Evolutionary conservation across 2,113 vertebrate species (phyloP).

Genomic region (Silurus glanis): DNA sequence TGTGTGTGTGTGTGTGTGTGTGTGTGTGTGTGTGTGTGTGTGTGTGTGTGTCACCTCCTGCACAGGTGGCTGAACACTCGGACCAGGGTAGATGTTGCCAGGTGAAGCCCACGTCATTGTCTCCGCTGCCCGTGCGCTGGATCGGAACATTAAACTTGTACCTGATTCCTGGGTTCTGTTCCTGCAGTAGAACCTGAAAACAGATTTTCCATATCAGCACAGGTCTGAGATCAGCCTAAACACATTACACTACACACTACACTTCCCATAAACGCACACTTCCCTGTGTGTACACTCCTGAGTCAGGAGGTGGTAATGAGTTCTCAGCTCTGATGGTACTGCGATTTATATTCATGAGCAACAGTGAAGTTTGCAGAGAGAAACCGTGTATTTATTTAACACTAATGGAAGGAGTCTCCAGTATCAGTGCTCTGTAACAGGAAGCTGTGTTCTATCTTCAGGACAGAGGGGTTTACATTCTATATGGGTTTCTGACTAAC

Average conservation of each 20-base stretch:
- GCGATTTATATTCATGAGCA: not conserved
- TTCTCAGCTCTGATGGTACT: not conserved
- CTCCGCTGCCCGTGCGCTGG: slow-evolving; percentile 90
- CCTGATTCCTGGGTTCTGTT: slow-evolving; percentile 92
- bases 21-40: not conserved
- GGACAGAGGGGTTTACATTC: not conserved
- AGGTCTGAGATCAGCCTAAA: not conserved
- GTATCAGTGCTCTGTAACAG: not conserved
- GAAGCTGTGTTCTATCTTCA: not conserved
- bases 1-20: not conserved
- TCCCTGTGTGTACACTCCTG: too few species aligned
- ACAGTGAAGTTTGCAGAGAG: not conserved
- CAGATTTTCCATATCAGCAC: not conserved
- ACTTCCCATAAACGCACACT: not conserved
- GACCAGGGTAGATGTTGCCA: slow-evolving; percentile 95
- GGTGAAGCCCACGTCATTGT: slow-evolving; percentile 93
- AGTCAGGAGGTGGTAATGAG: not conserved
- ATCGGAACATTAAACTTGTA: slow-evolving; percentile 98
- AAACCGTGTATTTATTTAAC: not conserved
- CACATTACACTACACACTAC: not conserved
- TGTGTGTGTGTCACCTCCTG: slow-evolving; percentile 81
- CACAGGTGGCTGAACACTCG: slow-evolving; percentile 92
- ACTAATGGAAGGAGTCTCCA: not conserved
- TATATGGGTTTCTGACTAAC: too few species aligned
- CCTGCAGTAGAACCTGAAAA: slow-evolving; percentile 92